These are phyloP conservation scores for Cyrtorhinus lividipennis DNA, from an alignment of 1,140 invertebrate species.

Conservation along the genomic window DNA sequence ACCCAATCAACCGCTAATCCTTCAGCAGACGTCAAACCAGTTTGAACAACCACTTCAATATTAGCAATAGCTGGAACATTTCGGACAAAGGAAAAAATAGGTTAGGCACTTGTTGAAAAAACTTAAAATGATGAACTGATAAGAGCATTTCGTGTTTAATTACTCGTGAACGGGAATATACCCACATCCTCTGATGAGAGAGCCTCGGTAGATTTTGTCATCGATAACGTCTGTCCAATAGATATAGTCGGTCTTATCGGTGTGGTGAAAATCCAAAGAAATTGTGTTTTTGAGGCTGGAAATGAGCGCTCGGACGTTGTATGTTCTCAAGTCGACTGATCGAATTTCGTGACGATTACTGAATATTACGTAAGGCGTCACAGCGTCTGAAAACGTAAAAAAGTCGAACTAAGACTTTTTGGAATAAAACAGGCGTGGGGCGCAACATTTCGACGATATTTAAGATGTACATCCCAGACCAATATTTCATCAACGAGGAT, in stretches of 20 bases:
- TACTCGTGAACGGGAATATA: constrained; percentile 17
- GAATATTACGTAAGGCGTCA: constrained; percentile 57
- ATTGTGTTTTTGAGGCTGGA: constrained; percentile 74
- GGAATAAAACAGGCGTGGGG: too few relatives aligned
- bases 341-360: constrained; percentile 75
- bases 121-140: background rate
- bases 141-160: background rate
- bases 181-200: constrained; percentile 47
- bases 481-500: too few relatives aligned
- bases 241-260: constrained; percentile 41
- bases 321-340: constrained; percentile 53
- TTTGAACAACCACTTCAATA: constrained; percentile 67
- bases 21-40: constrained; percentile 69
- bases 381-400: constrained; percentile 34
- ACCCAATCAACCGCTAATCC: constrained; percentile 72
- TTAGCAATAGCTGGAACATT: constrained; percentile 54
- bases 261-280: constrained; percentile 68
- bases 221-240: constrained; percentile 90
- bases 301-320: constrained; percentile 58
- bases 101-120: background rate
- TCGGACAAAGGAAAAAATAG: background rate
- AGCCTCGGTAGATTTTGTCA: constrained; percentile 74
- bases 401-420: too few relatives aligned
- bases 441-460: too few relatives aligned
- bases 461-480: too few relatives aligned